Evolutionary conservation across 2,888 invertebrate genomes (phyloP), one percentile per base, ranked within the genome.

Genomic region (Osmoderma eremita): DNA sequence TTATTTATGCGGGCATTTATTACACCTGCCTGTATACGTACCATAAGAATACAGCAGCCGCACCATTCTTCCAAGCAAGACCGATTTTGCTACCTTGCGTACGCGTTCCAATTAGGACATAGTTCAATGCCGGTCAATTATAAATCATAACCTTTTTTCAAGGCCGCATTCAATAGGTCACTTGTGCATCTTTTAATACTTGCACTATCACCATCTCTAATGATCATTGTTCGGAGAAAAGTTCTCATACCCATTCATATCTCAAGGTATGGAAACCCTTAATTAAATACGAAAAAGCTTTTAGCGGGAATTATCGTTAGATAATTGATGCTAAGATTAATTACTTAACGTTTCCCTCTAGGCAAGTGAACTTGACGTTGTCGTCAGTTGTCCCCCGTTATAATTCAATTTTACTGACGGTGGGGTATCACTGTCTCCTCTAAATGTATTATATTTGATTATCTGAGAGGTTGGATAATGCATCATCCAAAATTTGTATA

Each of bases 201-300:
- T 58, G 58, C 58, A 30, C 15, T 30, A 45, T 61, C 45, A 48
- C 45, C 24, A 17, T 36, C 15, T 17, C 22, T 30, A 45, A 58
- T 45, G 24, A 58, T 24, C 5, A 10, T 42, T 51, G 3, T 24
- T 58, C 13, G 4, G 6, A 42, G 41, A 56, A n/a, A 22, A 6
- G n/a, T 5, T n/a, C 22, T 2, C 22, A 15, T 53, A 24, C 3
- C 5, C 12, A 2, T n/a, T 38, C 15, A 24, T 18, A 6, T 30
- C 30, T 30, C 30, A 10, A 30, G 10, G 30, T 18, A 3, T 12
- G 30, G 36, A 41, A 49, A 38, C 39, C 36, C 56, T 65, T 68
- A 68, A 68, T 65, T 64, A 51, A 69, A 69, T 67, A 69, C 54
- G 50, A 62, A 69, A 70, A 69, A 67, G 70, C 68, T 67, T 69